Evolutionary conservation across 2,888 invertebrate genomes (phyloP).

Genomic region (Venustoraphidia nigricollis): DNA sequence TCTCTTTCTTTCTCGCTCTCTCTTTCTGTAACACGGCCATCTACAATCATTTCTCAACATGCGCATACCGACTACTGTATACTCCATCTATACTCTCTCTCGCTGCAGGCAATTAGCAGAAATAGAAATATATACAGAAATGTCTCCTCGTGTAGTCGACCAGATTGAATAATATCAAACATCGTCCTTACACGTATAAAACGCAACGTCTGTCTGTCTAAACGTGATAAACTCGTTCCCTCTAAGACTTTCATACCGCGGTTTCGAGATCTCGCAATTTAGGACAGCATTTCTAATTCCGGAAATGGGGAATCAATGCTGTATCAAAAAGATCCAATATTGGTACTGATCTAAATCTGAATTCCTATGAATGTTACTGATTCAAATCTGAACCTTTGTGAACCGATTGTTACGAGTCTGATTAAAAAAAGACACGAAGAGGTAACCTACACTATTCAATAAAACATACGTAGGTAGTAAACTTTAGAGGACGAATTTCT

Average conservation of each 20-base stretch:
- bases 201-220: background rate
- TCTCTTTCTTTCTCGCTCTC: background rate
- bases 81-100: constrained; percentile 18
- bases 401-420: too few relatives aligned
- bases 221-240: background rate
- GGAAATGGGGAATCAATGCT: background rate
- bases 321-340: too few relatives aligned
- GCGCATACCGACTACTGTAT: constrained; percentile 19
- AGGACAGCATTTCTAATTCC: background rate
- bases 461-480: too few relatives aligned
- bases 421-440: too few relatives aligned
- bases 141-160: too few relatives aligned
- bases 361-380: too few relatives aligned
- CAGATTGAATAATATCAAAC: too few relatives aligned
- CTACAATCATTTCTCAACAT: constrained; percentile 27
- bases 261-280: too few relatives aligned
- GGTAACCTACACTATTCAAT: too few relatives aligned
- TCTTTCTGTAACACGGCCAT: background rate
- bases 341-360: too few relatives aligned
- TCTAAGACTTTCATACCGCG: background rate
- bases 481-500: too few relatives aligned
- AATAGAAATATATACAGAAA: constrained; percentile 22
- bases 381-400: too few relatives aligned
- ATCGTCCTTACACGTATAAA: background rate
- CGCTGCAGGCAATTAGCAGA: constrained; percentile 30